phyloP scores from a whole-genome alignment of 1,140 invertebrate genomes.

The Drosophila sturtevanti region DNA sequence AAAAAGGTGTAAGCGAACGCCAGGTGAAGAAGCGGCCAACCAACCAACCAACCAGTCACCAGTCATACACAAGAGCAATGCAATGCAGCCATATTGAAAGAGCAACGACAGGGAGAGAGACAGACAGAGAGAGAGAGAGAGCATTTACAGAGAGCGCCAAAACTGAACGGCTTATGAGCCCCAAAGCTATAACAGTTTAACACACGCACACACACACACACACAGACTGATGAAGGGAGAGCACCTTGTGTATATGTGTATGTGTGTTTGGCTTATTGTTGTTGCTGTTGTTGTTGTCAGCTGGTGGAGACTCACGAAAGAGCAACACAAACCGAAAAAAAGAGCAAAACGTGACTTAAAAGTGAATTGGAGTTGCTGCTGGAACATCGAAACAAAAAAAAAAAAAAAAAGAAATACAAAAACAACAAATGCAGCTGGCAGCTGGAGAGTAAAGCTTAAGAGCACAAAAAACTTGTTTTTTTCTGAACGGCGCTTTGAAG shows the following conservation, averaged over 20 bases:
- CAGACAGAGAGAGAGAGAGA: conserved; percentile 20
- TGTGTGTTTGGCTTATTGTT: too few species aligned
- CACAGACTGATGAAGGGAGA: conserved; percentile 24
- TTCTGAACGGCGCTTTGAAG: conserved; percentile 78
- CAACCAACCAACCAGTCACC: conserved; percentile 3
- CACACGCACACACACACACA: conserved; percentile 16
- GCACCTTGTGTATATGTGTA: conserved; percentile 19
- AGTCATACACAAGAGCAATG: conserved; percentile 22
- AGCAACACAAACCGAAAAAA: conserved; percentile 55
- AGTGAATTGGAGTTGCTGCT: conserved; percentile 68
- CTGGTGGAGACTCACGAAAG: conserved; percentile 49
- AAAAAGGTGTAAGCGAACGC: conserved; percentile 75
- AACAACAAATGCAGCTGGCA: conserved; percentile 62
- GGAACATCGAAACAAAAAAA: background rate
- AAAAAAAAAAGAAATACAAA: background rate
- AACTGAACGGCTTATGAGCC: conserved; percentile 37
- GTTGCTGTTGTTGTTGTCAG: conserved; percentile 73
- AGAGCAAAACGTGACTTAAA: conserved; percentile 81
- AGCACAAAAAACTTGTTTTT: conserved; percentile 68
- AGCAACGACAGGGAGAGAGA: conserved; percentile 29
- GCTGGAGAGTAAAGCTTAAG: conserved; percentile 48
- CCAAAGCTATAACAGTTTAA: conserved; percentile 76
- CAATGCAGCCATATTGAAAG: conserved; percentile 71
- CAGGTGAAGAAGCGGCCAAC: conserved; percentile 71
- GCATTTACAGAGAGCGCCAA: conserved; percentile 27